Base-by-base conservation (phyloP, 2,888 invertebrate species). In the Acleris emargana region DNA sequence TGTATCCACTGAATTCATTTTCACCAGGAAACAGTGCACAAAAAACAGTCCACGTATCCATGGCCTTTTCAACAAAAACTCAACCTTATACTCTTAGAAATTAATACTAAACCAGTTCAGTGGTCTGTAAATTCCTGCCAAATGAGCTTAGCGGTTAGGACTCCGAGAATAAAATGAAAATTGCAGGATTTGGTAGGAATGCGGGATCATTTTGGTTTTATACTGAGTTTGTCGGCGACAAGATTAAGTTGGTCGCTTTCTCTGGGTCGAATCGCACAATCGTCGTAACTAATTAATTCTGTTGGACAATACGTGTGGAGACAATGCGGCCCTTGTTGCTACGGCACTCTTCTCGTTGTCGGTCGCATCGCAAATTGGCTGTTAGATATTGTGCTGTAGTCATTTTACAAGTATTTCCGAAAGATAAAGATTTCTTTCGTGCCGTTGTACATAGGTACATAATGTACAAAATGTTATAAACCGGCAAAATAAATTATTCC, bases 231-330 rank as follows among this genome's bases (percentile, higher is more conserved):
- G 55, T 58, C 62, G 67, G 47, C 70, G 17, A 70, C 66, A 74
- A 73, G 73, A 60, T 59, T 72, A 75, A 73, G 73, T 75, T 74
- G 72, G 76, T 73, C 72, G 72, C 89, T 89, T 89, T 89, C 89
- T 87, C 89, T 81, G 83, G 75, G 79, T 83, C 88, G 79, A 87
- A 89, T 87, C 67, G 76, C 66, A 84, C 81, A 86, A 82, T 77
- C 71, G 76, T 80, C 80, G 83, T 73, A 76, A 81, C 86, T 83
- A 89, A 89, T 89, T 83, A 80, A 86, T 82, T 81, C 78, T 76
- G 76, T 78, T 73, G 74, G 75, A 81, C 79, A 84, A 75, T 77
- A 70, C 72, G 70, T 73, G 67, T 60, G 70, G 69, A 67, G 68
- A 64, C 70, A 69, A 74, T 68, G 53, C 67, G 61, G 58, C 66